Conservation (phyloP, 2,888 invertebrate genomes). For the Gerris lacustris region DNA sequence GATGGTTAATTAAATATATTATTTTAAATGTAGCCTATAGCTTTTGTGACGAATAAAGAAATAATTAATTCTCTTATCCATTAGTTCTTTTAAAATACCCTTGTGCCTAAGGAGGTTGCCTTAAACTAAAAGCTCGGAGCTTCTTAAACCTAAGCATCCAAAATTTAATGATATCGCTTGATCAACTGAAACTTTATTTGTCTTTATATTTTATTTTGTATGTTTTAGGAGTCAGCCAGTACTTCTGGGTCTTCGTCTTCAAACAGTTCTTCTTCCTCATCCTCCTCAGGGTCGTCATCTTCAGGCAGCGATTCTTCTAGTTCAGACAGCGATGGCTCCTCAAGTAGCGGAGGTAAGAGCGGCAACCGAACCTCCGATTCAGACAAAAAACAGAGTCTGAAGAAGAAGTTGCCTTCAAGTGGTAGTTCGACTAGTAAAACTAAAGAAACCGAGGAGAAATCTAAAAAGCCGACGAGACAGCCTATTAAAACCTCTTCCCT, state of each 20-base stretch:
- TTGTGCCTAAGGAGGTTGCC: no score
- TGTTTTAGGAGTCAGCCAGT: constrained; percentile 26
- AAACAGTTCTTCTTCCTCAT: constrained; percentile 34
- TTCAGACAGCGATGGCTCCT: constrained; percentile 33
- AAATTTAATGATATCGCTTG: no score
- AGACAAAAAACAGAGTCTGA: constrained; percentile 27
- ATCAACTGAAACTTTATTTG: no score
- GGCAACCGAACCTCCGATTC: constrained; percentile 25
- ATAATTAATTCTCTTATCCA: no score
- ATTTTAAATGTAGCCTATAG: no score
- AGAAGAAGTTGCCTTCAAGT: constrained; percentile 27
- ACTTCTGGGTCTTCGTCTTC: constrained; percentile 33
- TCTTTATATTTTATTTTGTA: constrained; percentile 7
- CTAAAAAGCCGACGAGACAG: constrained; percentile 32
- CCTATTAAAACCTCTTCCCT: constrained; percentile 35
- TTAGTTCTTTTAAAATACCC: no score
- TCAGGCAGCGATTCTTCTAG: constrained; percentile 34
- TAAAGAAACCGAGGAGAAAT: constrained; percentile 20
- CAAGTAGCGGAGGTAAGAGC: constrained; percentile 31
- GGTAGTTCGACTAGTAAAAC: constrained; percentile 16
- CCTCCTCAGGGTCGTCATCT: constrained; percentile 33
- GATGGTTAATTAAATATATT: no score
- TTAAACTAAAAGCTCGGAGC: no score
- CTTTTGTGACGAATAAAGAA: no score
- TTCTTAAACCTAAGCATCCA: no score